Evolutionary conservation across 2,113 vertebrate species (phyloP).

Genomic region (Oncorhynchus kisutch): DNA sequence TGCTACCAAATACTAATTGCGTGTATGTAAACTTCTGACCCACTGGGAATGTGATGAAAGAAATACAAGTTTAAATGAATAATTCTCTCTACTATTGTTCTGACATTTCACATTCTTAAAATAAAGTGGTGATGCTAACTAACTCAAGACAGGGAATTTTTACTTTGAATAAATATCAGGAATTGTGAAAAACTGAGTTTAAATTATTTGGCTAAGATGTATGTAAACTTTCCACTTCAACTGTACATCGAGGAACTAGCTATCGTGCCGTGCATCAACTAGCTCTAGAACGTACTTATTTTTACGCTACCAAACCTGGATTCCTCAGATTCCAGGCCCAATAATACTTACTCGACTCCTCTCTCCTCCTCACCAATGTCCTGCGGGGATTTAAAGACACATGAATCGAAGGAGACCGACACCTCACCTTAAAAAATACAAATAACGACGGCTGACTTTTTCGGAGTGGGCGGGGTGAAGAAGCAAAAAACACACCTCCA

Average conservation of each 20-base stretch:
- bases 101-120: no score
- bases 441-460: slow-evolving; percentile 55
- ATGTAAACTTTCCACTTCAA: no score
- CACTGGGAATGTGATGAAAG: no score
- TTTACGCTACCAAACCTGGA: slow-evolving; percentile 39
- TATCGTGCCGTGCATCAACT: neutral
- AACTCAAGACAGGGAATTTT: no score
- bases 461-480: slow-evolving; percentile 67
- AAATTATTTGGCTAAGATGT: no score
- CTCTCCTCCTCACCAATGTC: slow-evolving; percentile 23
- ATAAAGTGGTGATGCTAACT: no score
- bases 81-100: no score
- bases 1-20: no score
- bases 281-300: slow-evolving; percentile 2
- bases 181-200: no score
- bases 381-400: slow-evolving; percentile 22
- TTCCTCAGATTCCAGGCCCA: slow-evolving; percentile 54
- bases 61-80: no score
- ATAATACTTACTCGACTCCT: neutral
- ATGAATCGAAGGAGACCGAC: slow-evolving; percentile 30
- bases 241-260: neutral
- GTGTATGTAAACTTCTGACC: no score
- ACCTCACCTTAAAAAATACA: slow-evolving; percentile 69
- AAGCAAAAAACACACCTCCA: slow-evolving; percentile 28
- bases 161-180: no score